Conservation (phyloP, 2,113 vertebrate species). For the Callionymus lyra region DNA sequence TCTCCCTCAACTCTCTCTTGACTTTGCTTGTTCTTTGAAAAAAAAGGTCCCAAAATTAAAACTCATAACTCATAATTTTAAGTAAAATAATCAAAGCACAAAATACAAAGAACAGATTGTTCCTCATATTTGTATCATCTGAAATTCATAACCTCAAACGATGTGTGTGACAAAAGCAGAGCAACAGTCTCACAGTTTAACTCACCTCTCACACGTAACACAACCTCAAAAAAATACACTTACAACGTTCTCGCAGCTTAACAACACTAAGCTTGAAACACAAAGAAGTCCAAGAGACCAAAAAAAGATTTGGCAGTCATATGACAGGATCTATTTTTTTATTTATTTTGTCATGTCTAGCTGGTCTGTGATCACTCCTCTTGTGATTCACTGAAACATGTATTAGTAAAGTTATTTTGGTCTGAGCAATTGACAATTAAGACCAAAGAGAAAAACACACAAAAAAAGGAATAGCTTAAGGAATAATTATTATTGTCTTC, state of each 20-base stretch:
- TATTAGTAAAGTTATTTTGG: slow-evolving; percentile 50
- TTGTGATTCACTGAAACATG: slow-evolving; percentile 38
- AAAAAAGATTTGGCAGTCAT: slow-evolving; percentile 27
- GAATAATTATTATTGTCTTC: slow-evolving; percentile 36
- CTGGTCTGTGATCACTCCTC: slow-evolving; percentile 40
- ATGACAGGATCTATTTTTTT: slow-evolving; percentile 14
- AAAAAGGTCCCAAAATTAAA: too few relatives aligned
- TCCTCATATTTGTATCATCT: slow-evolving; percentile 2
- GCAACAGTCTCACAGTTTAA: slow-evolving; percentile 14
- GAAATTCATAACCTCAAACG: slow-evolving; percentile 18
- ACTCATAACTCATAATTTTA: too few relatives aligned
- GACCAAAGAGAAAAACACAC: slow-evolving; percentile 25
- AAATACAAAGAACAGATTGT: neutral
- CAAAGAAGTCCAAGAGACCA: slow-evolving; percentile 16
- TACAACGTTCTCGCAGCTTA: slow-evolving; percentile 19
- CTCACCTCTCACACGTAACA: slow-evolving; percentile 21
- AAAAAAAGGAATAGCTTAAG: slow-evolving; percentile 5
- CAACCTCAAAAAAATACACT: slow-evolving; percentile 20
- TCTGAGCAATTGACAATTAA: slow-evolving; percentile 48
- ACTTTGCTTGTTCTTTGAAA: too few relatives aligned
- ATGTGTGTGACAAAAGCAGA: slow-evolving; percentile 14
- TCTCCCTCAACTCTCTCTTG: too few relatives aligned
- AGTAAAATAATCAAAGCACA: too few relatives aligned
- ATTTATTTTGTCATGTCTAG: slow-evolving; percentile 32
- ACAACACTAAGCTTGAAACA: slow-evolving; percentile 15